Evolutionary conservation across 2,888 invertebrate genomes (phyloP).

Genomic region (Nymphalis urticae): DNA sequence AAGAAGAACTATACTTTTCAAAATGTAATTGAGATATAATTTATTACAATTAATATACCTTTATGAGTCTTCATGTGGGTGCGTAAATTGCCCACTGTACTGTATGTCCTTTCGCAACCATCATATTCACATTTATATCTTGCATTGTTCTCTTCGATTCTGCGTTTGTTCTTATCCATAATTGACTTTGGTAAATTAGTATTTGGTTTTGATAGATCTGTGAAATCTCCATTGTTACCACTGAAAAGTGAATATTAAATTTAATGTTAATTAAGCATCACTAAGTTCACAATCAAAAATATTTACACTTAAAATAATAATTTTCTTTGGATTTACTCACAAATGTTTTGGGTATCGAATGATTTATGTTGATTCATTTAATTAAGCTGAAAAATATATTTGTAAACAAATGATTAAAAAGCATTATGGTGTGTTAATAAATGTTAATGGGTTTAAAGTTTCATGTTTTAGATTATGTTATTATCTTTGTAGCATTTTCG

Average conservation of each 20-base stretch:
- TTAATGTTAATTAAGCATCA: neutral
- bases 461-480: neutral
- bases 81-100: slow-evolving; percentile 95
- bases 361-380: slow-evolving; percentile 4
- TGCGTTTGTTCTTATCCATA: slow-evolving; percentile 63
- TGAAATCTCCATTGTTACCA: slow-evolving; percentile 59
- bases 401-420: slow-evolving; percentile 23
- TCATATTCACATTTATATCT: slow-evolving; percentile 94
- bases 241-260: slow-evolving; percentile 21
- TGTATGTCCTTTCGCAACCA: slow-evolving; percentile 93
- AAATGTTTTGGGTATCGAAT: slow-evolving; percentile 4
- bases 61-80: slow-evolving; percentile 98
- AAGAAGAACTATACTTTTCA: too few relatives aligned
- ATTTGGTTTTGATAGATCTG: slow-evolving; percentile 46
- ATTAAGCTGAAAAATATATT: slow-evolving; percentile 13
- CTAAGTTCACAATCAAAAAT: neutral
- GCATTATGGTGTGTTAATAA: slow-evolving; percentile 16
- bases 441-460: slow-evolving; percentile 14
- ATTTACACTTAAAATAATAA: slow-evolving; percentile 3
- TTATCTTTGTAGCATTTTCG: slow-evolving; percentile 10
- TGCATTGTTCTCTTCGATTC: slow-evolving; percentile 62
- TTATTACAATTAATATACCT: slow-evolving; percentile 79
- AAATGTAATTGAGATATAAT: too few relatives aligned
- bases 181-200: slow-evolving; percentile 51
- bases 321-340: slow-evolving; percentile 7